phyloP scores from a whole-genome alignment of 1,140 invertebrate species.

The Habropoda laboriosa region DNA sequence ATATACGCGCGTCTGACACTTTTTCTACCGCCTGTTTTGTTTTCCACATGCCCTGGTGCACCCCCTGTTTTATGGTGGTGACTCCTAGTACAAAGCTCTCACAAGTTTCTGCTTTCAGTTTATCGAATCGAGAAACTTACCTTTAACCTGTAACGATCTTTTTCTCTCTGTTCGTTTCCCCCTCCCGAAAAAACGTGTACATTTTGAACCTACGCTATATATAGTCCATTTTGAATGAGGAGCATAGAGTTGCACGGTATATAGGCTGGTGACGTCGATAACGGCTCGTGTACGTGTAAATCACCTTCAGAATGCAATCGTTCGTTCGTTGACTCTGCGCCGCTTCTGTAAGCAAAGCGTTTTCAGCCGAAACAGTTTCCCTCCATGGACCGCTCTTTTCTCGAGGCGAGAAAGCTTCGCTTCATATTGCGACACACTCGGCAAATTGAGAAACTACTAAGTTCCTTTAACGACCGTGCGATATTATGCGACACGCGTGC shows the following conservation, averaged over 20 bases:
- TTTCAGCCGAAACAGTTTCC: constrained; percentile 34
- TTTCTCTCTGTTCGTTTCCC: neutral
- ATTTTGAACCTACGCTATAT: neutral
- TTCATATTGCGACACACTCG: neutral
- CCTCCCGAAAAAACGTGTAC: neutral
- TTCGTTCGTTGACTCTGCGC: constrained; percentile 58
- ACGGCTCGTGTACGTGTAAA: constrained; percentile 18
- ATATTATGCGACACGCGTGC: neutral
- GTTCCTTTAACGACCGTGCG: neutral
- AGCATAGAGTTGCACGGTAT: neutral
- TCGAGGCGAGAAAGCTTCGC: neutral
- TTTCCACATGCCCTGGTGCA: neutral
- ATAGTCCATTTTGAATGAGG: neutral
- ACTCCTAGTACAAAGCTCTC: no score
- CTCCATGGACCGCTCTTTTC: neutral
- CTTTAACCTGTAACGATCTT: neutral
- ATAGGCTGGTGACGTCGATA: neutral
- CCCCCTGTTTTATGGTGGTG: neutral
- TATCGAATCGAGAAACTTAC: neutral
- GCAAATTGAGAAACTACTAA: neutral
- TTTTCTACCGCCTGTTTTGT: neutral
- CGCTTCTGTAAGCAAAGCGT: constrained; percentile 28
- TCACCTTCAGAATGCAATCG: constrained; percentile 58
- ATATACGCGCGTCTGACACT: neutral
- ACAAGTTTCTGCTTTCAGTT: neutral